A percentile compares a stretch with the other conserved stretches of the same genome.
Conservation (phyloP, 2,113 vertebrate species). For the Columbina picui region DNA sequence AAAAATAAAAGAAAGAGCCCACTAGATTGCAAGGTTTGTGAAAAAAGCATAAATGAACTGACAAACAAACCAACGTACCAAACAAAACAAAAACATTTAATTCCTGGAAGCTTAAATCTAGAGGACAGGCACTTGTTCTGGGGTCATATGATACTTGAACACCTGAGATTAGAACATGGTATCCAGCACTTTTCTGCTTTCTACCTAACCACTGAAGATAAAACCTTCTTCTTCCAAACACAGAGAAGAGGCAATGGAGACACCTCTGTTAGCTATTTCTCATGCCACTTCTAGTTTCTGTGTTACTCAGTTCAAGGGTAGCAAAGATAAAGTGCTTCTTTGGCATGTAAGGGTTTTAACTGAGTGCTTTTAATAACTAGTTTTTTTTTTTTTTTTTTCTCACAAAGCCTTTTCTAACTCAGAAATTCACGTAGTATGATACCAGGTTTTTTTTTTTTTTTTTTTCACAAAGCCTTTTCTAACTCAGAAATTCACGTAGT, state of each 20-base stretch:
- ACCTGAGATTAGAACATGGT: background rate
- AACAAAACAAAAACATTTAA: background rate
- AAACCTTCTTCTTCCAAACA: background rate
- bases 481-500: background rate
- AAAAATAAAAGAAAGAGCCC: background rate
- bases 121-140: background rate
- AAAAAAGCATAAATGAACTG: background rate
- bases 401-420: background rate
- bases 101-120: background rate
- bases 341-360: background rate
- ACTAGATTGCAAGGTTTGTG: background rate
- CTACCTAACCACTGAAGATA: background rate
- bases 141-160: background rate
- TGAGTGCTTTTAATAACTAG: background rate
- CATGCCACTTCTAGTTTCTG: background rate
- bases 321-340: background rate
- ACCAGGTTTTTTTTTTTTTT: background rate
- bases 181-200: background rate
- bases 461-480: background rate
- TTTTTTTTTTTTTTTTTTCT: background rate
- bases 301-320: background rate
- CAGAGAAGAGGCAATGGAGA: background rate
- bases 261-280: background rate
- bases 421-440: background rate
- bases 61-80: too few relatives aligned